Conservation (phyloP, 2,113 vertebrate species). For the Eidolon helvum region DNA sequence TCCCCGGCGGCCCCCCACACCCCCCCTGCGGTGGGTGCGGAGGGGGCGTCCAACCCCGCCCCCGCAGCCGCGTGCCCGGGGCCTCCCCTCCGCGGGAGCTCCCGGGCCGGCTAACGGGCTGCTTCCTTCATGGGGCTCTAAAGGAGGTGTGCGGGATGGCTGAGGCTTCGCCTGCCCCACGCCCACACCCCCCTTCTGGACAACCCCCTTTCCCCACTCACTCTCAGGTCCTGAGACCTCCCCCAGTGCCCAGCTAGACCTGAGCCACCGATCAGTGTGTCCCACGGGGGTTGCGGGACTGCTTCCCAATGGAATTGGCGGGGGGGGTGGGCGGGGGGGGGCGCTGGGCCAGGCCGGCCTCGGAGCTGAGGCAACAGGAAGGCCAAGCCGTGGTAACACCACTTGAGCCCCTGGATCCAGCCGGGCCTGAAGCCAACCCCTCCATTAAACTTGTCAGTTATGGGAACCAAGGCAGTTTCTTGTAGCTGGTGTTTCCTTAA, state of each 20-base stretch:
- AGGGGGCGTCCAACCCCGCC: neutral
- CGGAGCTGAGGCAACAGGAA: neutral
- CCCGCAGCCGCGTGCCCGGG: neutral
- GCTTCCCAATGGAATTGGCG: neutral
- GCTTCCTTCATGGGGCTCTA: rapidly evolving
- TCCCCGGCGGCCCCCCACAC: no score
- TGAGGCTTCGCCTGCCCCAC: neutral
- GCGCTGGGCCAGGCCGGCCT: rapidly evolving
- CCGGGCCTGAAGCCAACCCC: neutral
- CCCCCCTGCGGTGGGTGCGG: constrained; percentile 86
- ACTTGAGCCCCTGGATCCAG: neutral
- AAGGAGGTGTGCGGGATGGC: rapidly evolving
- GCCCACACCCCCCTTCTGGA: neutral
- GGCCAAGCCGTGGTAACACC: neutral
- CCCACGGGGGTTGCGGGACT: neutral
- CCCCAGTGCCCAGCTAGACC: neutral
- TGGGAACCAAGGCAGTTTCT: neutral
- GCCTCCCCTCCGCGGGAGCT: neutral
- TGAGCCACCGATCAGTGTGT: neutral
- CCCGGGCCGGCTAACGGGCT: neutral
- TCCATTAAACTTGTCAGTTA: neutral
- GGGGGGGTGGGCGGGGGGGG: neutral
- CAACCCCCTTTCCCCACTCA: rapidly evolving
- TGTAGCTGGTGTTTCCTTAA: neutral
- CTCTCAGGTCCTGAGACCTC: neutral